Conservation (phyloP, 2,888 invertebrate species). For the Notodonta ziczac region DNA sequence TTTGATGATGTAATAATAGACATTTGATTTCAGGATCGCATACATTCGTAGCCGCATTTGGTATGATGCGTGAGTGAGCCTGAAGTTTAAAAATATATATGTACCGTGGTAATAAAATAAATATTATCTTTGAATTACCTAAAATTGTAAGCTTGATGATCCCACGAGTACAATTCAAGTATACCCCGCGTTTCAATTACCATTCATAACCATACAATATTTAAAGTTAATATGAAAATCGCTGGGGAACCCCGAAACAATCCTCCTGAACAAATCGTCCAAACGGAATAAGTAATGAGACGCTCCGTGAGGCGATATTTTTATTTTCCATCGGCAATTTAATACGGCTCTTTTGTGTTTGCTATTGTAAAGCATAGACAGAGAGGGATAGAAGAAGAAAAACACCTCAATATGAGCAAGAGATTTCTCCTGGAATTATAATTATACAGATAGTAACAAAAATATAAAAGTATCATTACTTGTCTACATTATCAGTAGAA, state of each 20-base stretch:
- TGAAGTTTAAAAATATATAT: too few relatives aligned
- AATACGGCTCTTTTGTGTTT: conserved; percentile 56
- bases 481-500: too few relatives aligned
- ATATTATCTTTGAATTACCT: not conserved
- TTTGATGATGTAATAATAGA: too few relatives aligned
- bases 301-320: conserved; percentile 58
- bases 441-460: too few relatives aligned
- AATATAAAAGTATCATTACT: too few relatives aligned
- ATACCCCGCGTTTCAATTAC: not conserved
- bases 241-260: conserved; percentile 33
- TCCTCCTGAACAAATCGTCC: conserved; percentile 55
- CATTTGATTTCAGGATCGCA: too few relatives aligned
- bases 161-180: conserved; percentile 8
- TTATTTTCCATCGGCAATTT: conserved; percentile 63
- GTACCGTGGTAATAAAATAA: too few relatives aligned
- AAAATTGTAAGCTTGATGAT: not conserved
- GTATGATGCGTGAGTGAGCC: too few relatives aligned
- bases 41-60: too few relatives aligned
- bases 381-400: not conserved
- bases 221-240: conserved; percentile 21
- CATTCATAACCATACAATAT: conserved; percentile 1
- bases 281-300: conserved; percentile 76
- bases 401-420: not conserved
- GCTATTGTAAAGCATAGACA: conserved; percentile 6
- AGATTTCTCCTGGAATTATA: too few relatives aligned